Percentiles rank a stretch among this genome's conserved stretches.
These are phyloP conservation scores for Drosophila hamatofila DNA, from an alignment of 2,888 invertebrate genomes.

Conservation along the genomic window DNA sequence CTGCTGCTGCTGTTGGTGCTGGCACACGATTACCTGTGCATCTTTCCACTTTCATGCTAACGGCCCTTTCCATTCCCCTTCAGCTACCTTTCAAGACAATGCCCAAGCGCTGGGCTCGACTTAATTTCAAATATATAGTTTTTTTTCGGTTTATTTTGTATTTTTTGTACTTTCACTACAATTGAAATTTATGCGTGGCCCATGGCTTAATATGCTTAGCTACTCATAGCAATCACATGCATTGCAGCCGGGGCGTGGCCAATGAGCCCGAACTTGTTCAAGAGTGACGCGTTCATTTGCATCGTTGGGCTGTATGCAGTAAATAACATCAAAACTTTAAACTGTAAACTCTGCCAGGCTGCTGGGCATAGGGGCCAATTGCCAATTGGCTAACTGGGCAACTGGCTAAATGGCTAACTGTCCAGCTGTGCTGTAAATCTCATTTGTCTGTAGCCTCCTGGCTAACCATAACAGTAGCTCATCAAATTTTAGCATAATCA, in stretches of 20 bases:
- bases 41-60: conserved; percentile 35
- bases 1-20: neutral
- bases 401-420: conserved; percentile 25
- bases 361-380: conserved; percentile 48
- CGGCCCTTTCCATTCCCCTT: conserved; percentile 3
- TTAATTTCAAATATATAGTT: conserved; percentile 52
- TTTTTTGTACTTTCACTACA: conserved; percentile 71
- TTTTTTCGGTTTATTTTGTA: conserved; percentile 6
- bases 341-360: conserved; percentile 51
- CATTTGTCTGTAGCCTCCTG: conserved; percentile 40
- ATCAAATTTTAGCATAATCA: conserved; percentile 71
- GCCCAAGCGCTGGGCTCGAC: conserved; percentile 33
- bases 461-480: conserved; percentile 68
- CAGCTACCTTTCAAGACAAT: conserved; percentile 27
- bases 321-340: neutral
- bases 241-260: conserved; percentile 36
- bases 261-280: conserved; percentile 46
- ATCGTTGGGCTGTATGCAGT: conserved; percentile 28
- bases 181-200: conserved; percentile 71
- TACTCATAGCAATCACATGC: conserved; percentile 9
- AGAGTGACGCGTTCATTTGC: conserved; percentile 68
- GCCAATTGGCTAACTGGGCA: neutral
- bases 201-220: conserved; percentile 30
- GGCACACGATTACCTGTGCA: conserved; percentile 24
- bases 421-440: conserved; percentile 41